Evolutionary conservation across 2,797 vertebrate genomes (phyloP), one percentile per base, ranked within the genome.

Genomic region (Phataginus tricuspis): DNA sequence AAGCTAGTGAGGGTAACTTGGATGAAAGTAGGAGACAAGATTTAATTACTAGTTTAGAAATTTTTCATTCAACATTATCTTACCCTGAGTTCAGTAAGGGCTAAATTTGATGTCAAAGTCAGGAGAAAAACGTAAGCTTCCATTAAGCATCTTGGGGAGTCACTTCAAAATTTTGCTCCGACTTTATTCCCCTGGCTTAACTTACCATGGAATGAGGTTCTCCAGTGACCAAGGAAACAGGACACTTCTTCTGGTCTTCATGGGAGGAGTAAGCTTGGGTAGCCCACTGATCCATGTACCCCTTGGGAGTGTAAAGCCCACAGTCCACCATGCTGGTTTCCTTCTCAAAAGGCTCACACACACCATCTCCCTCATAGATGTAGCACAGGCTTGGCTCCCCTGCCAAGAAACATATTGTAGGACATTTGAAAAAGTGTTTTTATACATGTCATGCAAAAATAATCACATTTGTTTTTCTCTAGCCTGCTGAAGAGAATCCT

Each of bases 381-480:
- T 99, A 99, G 98, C 99, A 99, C 86, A 99, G 98, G 96, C 99
- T 99, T 6, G 99, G 99, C 96, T 99, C 99, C 88, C 99, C 99
- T 99, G 98, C 68, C 97, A 97, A 97, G 39, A 98, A 51, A 96
- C 45, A 45, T 25, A 89, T 37, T 5, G 2, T 1, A 23, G 8
- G 37, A 71, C n/a, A 53, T 77, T 86, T 66, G 49, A 49, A 64
- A 61, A 19, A 57, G n/a, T 59, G 16, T 93, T 87, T 92, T 57
- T 42, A 68, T 37, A 64, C 10, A 61, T 42, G 25, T 87, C 25
- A 55, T 19, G 3, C 34, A 57, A 45, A 51, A 85, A 42, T 64
- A 86, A 37, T 3, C 45, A 51, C 34, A 72, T 68, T 59, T 93
- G 39, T 45, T 64, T 19, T 96, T 78, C 4, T 55, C 77, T 10